Percentiles rank a stretch among this genome's conserved stretches.
Conservation (phyloP, 2,113 vertebrate species). For the Oreocharis arfaki region DNA sequence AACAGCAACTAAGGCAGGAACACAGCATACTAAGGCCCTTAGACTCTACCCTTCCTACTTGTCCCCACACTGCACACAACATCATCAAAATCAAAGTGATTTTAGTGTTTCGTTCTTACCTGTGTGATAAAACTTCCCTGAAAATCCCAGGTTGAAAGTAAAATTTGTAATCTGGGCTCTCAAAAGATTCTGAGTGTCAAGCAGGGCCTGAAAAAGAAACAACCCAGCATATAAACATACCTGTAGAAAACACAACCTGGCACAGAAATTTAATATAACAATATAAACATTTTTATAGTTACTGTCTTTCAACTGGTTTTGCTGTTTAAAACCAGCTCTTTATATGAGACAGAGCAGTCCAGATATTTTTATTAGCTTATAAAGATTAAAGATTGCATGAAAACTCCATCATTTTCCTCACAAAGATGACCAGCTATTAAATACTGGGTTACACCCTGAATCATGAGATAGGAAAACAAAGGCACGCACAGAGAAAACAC, state of each 20-base stretch:
- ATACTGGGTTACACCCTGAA: background rate
- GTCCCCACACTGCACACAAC: background rate
- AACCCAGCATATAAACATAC: background rate
- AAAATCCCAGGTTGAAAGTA: slow-evolving; percentile 86
- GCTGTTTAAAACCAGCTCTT: background rate
- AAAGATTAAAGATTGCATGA: background rate
- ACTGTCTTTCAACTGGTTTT: background rate
- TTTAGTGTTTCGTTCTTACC: slow-evolving; percentile 67
- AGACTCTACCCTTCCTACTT: background rate
- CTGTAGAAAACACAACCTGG: background rate
- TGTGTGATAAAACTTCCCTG: slow-evolving; percentile 85
- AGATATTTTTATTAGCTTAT: background rate
- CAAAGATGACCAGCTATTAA: background rate
- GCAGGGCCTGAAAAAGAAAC: slow-evolving; percentile 76
- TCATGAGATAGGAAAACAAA: background rate
- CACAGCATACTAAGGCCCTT: background rate
- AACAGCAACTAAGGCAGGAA: background rate
- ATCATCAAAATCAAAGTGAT: background rate
- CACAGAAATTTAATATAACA: background rate
- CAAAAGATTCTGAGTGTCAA: slow-evolving; percentile 81
- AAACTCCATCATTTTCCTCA: background rate
- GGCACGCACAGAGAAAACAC: background rate
- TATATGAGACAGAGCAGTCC: background rate
- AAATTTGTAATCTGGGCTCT: slow-evolving; percentile 82
- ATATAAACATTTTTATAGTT: background rate